These are phyloP conservation scores for Subacronicta megacephala DNA, from an alignment of 2,888 invertebrate species.

Conservation along the genomic window DNA sequence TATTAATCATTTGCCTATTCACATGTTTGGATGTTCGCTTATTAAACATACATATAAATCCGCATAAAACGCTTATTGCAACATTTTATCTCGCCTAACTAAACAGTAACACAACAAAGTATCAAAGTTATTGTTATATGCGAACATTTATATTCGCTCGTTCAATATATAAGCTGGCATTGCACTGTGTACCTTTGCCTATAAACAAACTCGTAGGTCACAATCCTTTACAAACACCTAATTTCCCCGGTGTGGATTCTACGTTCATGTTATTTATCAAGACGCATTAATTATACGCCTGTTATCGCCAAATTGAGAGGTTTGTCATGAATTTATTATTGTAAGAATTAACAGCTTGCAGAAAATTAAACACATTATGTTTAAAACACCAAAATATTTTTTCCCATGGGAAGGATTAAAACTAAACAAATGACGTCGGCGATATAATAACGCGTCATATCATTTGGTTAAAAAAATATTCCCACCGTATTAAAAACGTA, in stretches of 20 bases:
- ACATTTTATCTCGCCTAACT: conserved; percentile 15
- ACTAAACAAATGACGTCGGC: conserved; percentile 14
- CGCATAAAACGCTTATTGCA: neutral
- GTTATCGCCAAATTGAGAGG: neutral
- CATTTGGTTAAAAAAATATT: conserved; percentile 30
- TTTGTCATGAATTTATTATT: neutral
- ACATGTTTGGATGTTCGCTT: neutral
- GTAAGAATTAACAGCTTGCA: neutral
- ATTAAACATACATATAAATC: too few relatives aligned
- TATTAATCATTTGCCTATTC: too few relatives aligned
- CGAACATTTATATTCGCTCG: conserved; percentile 21
- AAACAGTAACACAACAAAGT: conserved; percentile 32
- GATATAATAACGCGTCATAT: conserved; percentile 38
- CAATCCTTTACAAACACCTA: conserved; percentile 41
- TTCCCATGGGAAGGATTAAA: conserved; percentile 5
- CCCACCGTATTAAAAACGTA: conserved; percentile 36
- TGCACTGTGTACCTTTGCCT: conserved; percentile 19
- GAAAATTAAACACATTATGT: conserved; percentile 5
- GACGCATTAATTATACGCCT: neutral
- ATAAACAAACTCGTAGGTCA: conserved; percentile 29
- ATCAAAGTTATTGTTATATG: conserved; percentile 34
- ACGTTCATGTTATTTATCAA: conserved; percentile 15
- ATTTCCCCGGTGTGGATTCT: conserved; percentile 19
- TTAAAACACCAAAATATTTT: too few relatives aligned
- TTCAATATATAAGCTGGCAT: conserved; percentile 23